These are phyloP conservation scores for Sarcophaga bullata DNA, from an alignment of 1,140 invertebrate species.

Conservation along the genomic window DNA sequence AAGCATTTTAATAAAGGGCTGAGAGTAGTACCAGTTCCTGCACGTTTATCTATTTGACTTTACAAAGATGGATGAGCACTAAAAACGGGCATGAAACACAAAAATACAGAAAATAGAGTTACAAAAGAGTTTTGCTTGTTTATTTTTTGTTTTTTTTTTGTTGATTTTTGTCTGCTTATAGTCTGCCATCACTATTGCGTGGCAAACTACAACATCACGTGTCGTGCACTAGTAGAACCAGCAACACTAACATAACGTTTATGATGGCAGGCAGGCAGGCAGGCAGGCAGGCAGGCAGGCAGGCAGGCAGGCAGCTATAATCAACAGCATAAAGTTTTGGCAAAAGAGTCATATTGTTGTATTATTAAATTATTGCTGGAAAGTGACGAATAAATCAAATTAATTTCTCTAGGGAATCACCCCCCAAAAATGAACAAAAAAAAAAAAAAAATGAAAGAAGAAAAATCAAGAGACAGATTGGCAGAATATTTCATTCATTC, in stretches of 20 bases:
- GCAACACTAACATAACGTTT: background rate
- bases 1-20: too few species aligned
- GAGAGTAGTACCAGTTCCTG: too few species aligned
- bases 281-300: too few species aligned
- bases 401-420: conserved; percentile 32
- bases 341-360: background rate
- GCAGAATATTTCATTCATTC: too few species aligned
- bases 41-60: too few species aligned
- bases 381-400: conserved; percentile 40
- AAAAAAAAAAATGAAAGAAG: too few species aligned
- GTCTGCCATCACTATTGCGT: conserved; percentile 16
- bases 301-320: background rate
- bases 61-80: background rate
- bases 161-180: conserved; percentile 34
- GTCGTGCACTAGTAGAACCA: background rate
- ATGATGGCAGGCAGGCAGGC: too few species aligned
- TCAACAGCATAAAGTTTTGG: background rate
- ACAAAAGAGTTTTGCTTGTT: background rate
- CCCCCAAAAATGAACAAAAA: too few species aligned
- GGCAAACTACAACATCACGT: conserved; percentile 29
- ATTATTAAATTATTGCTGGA: conserved; percentile 13
- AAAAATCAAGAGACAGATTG: too few species aligned
- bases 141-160: background rate
- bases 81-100: background rate
- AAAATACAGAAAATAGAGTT: background rate